Base-by-base conservation (phyloP, 2,113 vertebrate genomes). In the Ciconia boyciana region DNA sequence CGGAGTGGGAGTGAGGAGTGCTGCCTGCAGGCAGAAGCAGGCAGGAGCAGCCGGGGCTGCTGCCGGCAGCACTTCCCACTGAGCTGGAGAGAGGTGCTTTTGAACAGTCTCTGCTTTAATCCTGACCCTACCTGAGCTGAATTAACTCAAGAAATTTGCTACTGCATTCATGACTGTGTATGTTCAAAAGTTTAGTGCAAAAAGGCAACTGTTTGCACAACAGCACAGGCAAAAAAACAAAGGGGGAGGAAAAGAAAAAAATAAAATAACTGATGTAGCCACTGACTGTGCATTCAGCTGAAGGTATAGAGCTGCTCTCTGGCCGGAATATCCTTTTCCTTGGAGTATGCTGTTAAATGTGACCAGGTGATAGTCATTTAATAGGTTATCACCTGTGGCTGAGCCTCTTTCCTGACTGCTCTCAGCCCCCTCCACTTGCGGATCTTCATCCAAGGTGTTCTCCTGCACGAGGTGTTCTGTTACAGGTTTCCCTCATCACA, bases 381-480 rank as follows among this genome's bases (percentile, higher is more conserved):
- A 57, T 7, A 64, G 19, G 34, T 57, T 65, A 19, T 31, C 25
- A 54, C 14, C 20, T 46, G 18, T 49, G 77, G 11, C 51, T 75
- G 87, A 93, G 41, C 36, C 52, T 36, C 44, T 71, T 64, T 58
- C 55, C 85, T 89, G 36, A 34, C 17, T 68, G 46, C 25, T 70
- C 72, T 74, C 68, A 29, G 54, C 31, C 25, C 0, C 0, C 21
- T 84, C 32, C 14, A 1, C 39, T n/a, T 46, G 0, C 8, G 2
- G 17, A 7, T 20, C 36, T 58, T 43, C 31, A 25, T 31, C n/a
- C 55, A 16, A 28, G 22, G 20, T 15, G 20, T 54, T 70, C n/a
- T 74, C 41, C 60, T 66, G 58, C 54, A 44, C 25, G 2, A 24
- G 25, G 39, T 34, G 8, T 25, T 89, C 34, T 41, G 21, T 55